Evolutionary conservation across 1,140 invertebrate genomes (phyloP).

Genomic region (Drosophila mauritiana): DNA sequence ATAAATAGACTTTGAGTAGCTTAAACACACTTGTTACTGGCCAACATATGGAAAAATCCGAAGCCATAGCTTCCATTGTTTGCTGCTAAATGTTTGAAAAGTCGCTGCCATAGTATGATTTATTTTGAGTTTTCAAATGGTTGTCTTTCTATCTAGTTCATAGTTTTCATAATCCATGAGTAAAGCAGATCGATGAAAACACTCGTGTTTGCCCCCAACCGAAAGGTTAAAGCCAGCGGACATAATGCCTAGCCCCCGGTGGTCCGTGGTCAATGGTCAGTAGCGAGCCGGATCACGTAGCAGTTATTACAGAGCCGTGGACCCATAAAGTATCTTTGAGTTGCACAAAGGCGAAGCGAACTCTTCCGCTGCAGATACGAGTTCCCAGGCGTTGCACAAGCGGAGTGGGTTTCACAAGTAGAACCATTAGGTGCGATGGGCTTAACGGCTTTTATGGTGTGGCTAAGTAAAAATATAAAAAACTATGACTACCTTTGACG

Average conservation of each 20-base stretch:
- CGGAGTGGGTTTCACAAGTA: constrained; percentile 47
- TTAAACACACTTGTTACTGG: too few relatives aligned
- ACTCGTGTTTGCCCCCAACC: constrained; percentile 8
- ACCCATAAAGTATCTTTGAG: constrained; percentile 9
- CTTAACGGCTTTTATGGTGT: constrained; percentile 55
- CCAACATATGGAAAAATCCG: background rate
- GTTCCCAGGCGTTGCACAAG: constrained; percentile 52
- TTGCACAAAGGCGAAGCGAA: constrained; percentile 26
- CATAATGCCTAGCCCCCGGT: constrained; percentile 15
- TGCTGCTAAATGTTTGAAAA: too few relatives aligned
- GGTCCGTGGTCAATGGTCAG: constrained; percentile 15
- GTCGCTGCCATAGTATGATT: too few relatives aligned
- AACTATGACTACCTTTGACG: constrained; percentile 40
- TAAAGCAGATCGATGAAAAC: constrained; percentile 6
- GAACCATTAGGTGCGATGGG: constrained; percentile 73
- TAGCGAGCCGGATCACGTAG: constrained; percentile 27
- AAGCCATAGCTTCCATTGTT: too few relatives aligned
- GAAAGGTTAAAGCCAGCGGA: constrained; percentile 21
- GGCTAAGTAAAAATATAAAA: constrained; percentile 21
- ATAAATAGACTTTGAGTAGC: background rate
- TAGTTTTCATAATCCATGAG: background rate
- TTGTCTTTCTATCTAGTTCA: background rate
- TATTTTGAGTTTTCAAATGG: too few relatives aligned
- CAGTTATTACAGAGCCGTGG: constrained; percentile 23
- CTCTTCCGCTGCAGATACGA: constrained; percentile 33